Conservation (phyloP, 2,797 vertebrate genomes). For the Fistularia tabacaria region DNA sequence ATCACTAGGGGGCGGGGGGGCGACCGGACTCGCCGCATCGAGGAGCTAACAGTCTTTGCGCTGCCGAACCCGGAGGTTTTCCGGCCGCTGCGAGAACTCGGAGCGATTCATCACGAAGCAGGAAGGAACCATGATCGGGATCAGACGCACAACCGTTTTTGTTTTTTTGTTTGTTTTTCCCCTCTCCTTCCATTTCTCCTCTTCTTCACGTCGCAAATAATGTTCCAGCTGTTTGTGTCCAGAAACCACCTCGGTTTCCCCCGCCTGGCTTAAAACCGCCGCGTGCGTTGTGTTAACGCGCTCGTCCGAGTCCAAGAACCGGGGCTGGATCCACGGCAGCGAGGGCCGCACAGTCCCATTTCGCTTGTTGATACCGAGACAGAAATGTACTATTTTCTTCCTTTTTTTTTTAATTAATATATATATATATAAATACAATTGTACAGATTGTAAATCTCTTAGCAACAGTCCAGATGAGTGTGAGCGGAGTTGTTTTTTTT, state of each 20-base stretch:
- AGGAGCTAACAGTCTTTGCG: slow-evolving; percentile 3
- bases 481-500: slow-evolving; percentile 4
- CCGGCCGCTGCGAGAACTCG: too few relatives aligned
- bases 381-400: too few relatives aligned
- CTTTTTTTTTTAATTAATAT: not conserved
- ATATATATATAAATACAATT: slow-evolving; percentile 7
- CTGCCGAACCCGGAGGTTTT: too few relatives aligned
- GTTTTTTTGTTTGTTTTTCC: slow-evolving; percentile 14
- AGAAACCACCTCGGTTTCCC: too few relatives aligned
- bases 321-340: slow-evolving; percentile 10
- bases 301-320: slow-evolving; percentile 15
- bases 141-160: slow-evolving; percentile 5
- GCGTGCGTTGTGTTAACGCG: slow-evolving; percentile 22
- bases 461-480: slow-evolving; percentile 6
- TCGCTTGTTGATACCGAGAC: too few relatives aligned
- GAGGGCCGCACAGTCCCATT: too few relatives aligned
- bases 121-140: slow-evolving; percentile 5
- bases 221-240: too few relatives aligned
- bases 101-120: slow-evolving; percentile 4
- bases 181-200: not conserved
- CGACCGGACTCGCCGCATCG: slow-evolving; percentile 9
- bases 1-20: slow-evolving; percentile 76
- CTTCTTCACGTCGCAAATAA: too few relatives aligned
- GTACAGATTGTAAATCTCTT: slow-evolving; percentile 39
- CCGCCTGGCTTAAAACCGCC: slow-evolving; percentile 11